Base-by-base conservation (phyloP, 2,797 vertebrate genomes). In the Myotis vivesi region DNA sequence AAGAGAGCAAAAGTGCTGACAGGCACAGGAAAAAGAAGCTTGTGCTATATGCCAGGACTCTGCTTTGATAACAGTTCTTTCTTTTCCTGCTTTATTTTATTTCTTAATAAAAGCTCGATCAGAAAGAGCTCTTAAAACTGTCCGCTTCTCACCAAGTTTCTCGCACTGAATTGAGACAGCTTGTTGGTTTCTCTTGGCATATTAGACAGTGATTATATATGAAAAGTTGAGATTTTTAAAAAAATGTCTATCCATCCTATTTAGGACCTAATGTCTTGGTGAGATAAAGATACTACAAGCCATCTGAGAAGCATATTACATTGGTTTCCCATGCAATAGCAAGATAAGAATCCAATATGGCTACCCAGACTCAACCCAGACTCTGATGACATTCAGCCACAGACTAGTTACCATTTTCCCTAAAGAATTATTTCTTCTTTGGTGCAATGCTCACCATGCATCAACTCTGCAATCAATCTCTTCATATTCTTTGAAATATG, bases 11-110 rank as follows among this genome's bases (percentile, higher is more conserved):
- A 90, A 59, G 79, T 49, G 75, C 82, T 84, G 41, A 89, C 76
- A 51, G 49, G 71, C 57, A 89, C 76, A 93, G 20, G 41, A 81
- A 95, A 94, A 92, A 89, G 87, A 71, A 89, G 20, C 13, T 55
- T 88, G 36, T 77, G 55, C 55, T 92, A 44, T 15, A 83, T 55
- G 25, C 55, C 55, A 88, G 49, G 41, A 11, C 46, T 89, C 88
- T 16, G 36, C 73, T 80, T 92, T 41, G 69, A 19, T 94, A 92
- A 81, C n/a, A 83, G n/a, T 88, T 92, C 28, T 72, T 87, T 94
- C 64, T 91, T 94, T 79, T 69, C 51, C 73, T 91, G 53, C 86
- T 86, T 80, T 79, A 86, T 81, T 95, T 87, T 89, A 96, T 91
- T 93, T 89, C 87, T 80, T 83, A 51, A 68, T 89, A 94, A 87